A percentile compares a stretch with the other conserved stretches of the same genome.
These are phyloP conservation scores for Fistularia tabacaria DNA, from an alignment of 2,797 vertebrate species.

Conservation along the genomic window DNA sequence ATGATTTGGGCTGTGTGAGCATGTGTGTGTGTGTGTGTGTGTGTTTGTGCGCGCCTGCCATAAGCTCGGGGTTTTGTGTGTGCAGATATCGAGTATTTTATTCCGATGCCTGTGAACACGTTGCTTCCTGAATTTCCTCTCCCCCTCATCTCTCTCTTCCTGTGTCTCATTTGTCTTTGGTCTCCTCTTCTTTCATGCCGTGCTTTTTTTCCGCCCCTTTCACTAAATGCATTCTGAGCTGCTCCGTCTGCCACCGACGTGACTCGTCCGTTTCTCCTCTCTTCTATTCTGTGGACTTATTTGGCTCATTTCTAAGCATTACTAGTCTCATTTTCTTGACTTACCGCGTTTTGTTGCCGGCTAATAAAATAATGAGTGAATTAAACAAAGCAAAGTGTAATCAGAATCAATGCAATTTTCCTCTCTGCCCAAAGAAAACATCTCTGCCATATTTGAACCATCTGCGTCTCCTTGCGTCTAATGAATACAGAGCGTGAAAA, in stretches of 20 bases:
- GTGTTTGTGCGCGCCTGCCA: slow-evolving; percentile 5
- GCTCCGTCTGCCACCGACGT: slow-evolving; percentile 23
- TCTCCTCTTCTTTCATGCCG: slow-evolving; percentile 9
- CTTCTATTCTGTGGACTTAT: slow-evolving; percentile 20
- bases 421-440: no score
- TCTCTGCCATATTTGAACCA: slow-evolving; percentile 24
- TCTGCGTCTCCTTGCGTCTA: slow-evolving; percentile 60
- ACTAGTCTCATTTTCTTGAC: slow-evolving; percentile 40
- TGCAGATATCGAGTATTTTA: slow-evolving; percentile 38
- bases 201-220: slow-evolving; percentile 12
- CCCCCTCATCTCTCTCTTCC: slow-evolving; percentile 31
- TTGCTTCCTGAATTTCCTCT: slow-evolving; percentile 50
- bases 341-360: slow-evolving; percentile 35
- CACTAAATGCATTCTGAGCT: slow-evolving; percentile 25
- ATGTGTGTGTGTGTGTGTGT: slow-evolving; percentile 32
- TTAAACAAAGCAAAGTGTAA: slow-evolving; percentile 28
- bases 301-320: slow-evolving; percentile 42
- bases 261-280: slow-evolving; percentile 6
- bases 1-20: slow-evolving; percentile 43
- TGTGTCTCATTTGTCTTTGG: slow-evolving; percentile 23
- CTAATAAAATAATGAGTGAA: slow-evolving; percentile 49
- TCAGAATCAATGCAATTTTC: slow-evolving; percentile 34
- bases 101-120: slow-evolving; percentile 28
- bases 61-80: slow-evolving; percentile 10
- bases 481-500: slow-evolving; percentile 47